A percentile compares a stretch with the other conserved stretches of the same genome.
These are phyloP conservation scores for Oasisia sp. DNA, from an alignment of 2,888 invertebrate genomes.

Conservation along the genomic window DNA sequence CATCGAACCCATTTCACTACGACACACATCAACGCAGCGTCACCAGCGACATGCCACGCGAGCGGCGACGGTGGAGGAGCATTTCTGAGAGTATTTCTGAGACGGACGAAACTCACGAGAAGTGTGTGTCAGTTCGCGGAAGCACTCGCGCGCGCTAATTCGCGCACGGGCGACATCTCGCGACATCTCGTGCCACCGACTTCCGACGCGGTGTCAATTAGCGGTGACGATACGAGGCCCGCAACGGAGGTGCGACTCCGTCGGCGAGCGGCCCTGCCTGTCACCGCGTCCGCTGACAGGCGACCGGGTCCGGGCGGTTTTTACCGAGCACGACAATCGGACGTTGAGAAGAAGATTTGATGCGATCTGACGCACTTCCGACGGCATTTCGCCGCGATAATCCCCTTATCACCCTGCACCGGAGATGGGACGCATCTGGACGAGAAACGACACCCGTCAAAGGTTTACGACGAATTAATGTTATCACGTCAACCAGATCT, in stretches of 20 bases:
- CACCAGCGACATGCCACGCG: neutral
- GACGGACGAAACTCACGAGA: neutral
- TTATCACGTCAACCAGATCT: neutral
- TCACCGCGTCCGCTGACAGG: neutral
- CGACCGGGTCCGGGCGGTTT: neutral
- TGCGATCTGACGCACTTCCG: slow-evolving; percentile 12
- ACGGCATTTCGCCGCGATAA: neutral
- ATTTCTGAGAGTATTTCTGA: neutral
- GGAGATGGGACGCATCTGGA: neutral
- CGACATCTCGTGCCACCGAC: neutral
- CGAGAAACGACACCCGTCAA: neutral
- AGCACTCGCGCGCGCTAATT: neutral
- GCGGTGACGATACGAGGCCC: neutral
- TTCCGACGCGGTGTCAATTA: slow-evolving; percentile 7
- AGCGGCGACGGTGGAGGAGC: neutral
- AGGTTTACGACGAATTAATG: neutral
- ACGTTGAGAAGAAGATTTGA: slow-evolving; percentile 5
- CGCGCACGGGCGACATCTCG: neutral
- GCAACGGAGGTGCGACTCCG: neutral
- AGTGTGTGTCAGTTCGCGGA: too few species aligned
- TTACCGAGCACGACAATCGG: neutral
- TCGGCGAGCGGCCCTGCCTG: neutral
- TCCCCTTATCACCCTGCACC: neutral
- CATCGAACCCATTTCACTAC: neutral
- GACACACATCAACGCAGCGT: neutral